These are phyloP conservation scores for Hedya salicella DNA, from an alignment of 2,888 invertebrate species.

Conservation along the genomic window DNA sequence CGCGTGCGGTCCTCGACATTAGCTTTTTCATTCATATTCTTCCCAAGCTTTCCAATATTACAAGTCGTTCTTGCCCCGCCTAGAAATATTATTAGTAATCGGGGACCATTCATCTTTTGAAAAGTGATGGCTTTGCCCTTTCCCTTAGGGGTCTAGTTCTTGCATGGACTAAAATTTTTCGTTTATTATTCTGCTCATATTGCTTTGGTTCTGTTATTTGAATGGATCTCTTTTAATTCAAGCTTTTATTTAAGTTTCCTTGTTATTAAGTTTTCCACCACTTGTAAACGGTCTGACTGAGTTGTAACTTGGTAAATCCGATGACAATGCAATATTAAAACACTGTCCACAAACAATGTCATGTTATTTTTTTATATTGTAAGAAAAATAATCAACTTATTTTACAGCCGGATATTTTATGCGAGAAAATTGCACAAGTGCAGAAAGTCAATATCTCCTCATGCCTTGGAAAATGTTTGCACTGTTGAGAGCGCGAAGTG, in stretches of 20 bases:
- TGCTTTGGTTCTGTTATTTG: neutral
- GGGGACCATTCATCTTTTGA: slow-evolving; percentile 39
- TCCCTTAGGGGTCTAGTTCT: slow-evolving; percentile 7
- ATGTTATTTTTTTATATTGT: too few relatives aligned
- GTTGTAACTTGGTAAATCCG: too few relatives aligned
- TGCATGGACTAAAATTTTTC: neutral
- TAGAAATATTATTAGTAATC: slow-evolving; percentile 45
- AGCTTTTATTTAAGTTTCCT: too few relatives aligned
- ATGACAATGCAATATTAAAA: too few relatives aligned
- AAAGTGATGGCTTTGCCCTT: slow-evolving; percentile 26
- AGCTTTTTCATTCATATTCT: slow-evolving; percentile 79
- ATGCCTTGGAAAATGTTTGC: slow-evolving; percentile 60
- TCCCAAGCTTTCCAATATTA: slow-evolving; percentile 66
- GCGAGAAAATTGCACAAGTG: slow-evolving; percentile 15
- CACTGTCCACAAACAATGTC: too few relatives aligned
- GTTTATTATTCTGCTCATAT: neutral
- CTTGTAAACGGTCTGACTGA: too few relatives aligned
- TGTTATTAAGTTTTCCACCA: too few relatives aligned
- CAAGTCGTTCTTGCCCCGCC: slow-evolving; percentile 54
- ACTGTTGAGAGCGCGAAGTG: slow-evolving; percentile 65
- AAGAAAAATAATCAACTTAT: too few relatives aligned
- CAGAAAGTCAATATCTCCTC: slow-evolving; percentile 27
- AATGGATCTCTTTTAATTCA: neutral
- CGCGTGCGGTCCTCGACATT: slow-evolving; percentile 73
- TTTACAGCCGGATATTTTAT: too few relatives aligned